These are phyloP conservation scores for Phalacrocorax pelagicus DNA, from an alignment of 2,113 vertebrate genomes.

Conservation along the genomic window DNA sequence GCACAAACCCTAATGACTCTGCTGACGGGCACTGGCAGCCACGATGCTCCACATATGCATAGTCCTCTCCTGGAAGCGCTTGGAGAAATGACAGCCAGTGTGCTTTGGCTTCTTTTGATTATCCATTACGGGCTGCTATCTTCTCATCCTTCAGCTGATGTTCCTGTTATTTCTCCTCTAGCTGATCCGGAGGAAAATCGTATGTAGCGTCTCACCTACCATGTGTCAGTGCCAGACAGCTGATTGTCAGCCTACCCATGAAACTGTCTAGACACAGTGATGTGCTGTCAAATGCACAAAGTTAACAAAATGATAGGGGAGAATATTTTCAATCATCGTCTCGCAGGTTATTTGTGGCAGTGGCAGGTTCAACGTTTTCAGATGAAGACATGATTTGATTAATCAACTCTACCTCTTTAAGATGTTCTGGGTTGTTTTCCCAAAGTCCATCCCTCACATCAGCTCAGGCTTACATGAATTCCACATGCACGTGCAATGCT, in stretches of 20 bases:
- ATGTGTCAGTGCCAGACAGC: slow-evolving; percentile 13
- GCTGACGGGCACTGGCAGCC: not conserved
- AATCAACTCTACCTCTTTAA: not conserved
- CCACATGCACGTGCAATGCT: not conserved
- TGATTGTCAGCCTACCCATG: slow-evolving; percentile 5
- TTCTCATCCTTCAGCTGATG: not conserved
- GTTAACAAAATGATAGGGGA: slow-evolving; percentile 13
- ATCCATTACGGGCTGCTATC: not conserved
- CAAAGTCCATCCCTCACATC: not conserved
- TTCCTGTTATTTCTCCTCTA: not conserved
- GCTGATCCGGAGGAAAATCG: not conserved
- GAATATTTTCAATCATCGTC: slow-evolving; percentile 2
- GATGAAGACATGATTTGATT: not conserved
- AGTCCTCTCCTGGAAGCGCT: not conserved
- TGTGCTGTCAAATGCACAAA: slow-evolving; percentile 22
- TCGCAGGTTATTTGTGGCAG: not conserved
- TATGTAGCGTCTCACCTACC: not conserved
- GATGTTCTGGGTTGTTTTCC: not conserved
- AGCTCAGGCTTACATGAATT: not conserved
- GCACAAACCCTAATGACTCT: not conserved
- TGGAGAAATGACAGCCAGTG: not conserved
- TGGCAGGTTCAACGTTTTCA: not conserved
- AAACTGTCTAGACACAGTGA: not conserved
- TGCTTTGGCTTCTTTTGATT: not conserved
- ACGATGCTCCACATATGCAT: fast-evolving